Evolutionary conservation across 1,140 invertebrate species (phyloP).

Genomic region (Heterodera carotae): DNA sequence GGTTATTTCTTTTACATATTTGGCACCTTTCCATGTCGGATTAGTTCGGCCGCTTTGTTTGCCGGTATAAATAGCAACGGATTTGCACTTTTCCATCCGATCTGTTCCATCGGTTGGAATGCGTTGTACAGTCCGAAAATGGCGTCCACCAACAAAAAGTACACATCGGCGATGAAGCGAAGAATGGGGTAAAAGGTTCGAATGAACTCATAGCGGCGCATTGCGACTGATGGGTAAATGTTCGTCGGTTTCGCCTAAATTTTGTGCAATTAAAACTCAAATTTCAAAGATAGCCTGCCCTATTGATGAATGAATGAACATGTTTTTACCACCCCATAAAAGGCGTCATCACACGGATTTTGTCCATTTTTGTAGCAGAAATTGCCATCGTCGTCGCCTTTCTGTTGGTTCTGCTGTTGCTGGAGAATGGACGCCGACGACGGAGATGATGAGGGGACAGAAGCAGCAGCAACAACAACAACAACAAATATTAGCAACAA

Average conservation of each 20-base stretch:
- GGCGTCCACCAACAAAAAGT: constrained; percentile 38
- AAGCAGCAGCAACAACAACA: too few species aligned
- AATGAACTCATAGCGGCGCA: constrained; percentile 26
- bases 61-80: constrained; percentile 49
- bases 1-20: constrained; percentile 25
- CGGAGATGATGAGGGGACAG: too few species aligned
- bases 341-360: neutral
- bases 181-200: constrained; percentile 26
- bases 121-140: constrained; percentile 18
- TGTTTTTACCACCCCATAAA: neutral
- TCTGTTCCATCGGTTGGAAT: constrained; percentile 9
- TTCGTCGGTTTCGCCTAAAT: neutral
- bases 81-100: constrained; percentile 25
- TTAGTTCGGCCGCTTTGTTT: constrained; percentile 51
- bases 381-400: neutral
- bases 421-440: too few species aligned
- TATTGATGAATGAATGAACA: too few species aligned
- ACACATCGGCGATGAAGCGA: constrained; percentile 24
- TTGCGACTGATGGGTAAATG: constrained; percentile 1
- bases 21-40: constrained; percentile 42
- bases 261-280: neutral
- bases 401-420: too few species aligned
- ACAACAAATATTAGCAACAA: too few species aligned
- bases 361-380: neutral
- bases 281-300: too few species aligned